Base-by-base conservation (phyloP, 2,888 invertebrate species). In the Drosophila fulvimacula region DNA sequence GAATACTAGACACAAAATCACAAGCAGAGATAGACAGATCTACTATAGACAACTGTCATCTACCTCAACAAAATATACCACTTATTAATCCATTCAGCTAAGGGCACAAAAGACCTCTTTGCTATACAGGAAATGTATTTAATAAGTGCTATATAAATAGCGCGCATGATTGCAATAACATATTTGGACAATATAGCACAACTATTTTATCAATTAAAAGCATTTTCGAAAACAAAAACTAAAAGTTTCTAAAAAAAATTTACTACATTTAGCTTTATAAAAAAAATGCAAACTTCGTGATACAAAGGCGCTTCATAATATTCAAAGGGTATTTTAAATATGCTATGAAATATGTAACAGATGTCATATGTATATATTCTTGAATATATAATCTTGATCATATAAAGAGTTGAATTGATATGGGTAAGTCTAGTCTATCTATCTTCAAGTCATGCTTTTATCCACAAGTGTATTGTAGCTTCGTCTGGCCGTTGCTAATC, bases 201-300 rank as follows among this genome's bases (percentile, higher is more conserved):
- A 70, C 79, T 72, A 85, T 82, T 79, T 82, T 64, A 72, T 70
- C 88, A 87, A 87, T 85, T 87, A 85, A 85, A 84, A 69, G 69
- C 84, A 73, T 75, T 81, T 84, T 76, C 38, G 21, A 21, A 61
- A 60, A 65, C 36, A 58, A 63, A 68, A 63, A 11, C 19, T 9
- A 59, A 36, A 59, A 63, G 27, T 53, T 49, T 56, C 15, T 19
- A 62, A 42, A 65, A 74, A 68, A 59, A 42, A 49, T 39, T 19
- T 58, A 73, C 63, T 39, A 27, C 3, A 27, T 5, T 5, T 6
- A 52, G 19, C 13, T 24, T 60, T 24, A 57, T 61, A 52, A 68
- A 69, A 70, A 59, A 69, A 75, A 68, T 48, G n/a, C n/a, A n/a
- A n/a, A n/a, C n/a, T 41, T 38, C 24, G 24, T 27, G 36, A 17